Conservation (phyloP, 2,797 vertebrate genomes). For the Eutrigla gurnardus region DNA sequence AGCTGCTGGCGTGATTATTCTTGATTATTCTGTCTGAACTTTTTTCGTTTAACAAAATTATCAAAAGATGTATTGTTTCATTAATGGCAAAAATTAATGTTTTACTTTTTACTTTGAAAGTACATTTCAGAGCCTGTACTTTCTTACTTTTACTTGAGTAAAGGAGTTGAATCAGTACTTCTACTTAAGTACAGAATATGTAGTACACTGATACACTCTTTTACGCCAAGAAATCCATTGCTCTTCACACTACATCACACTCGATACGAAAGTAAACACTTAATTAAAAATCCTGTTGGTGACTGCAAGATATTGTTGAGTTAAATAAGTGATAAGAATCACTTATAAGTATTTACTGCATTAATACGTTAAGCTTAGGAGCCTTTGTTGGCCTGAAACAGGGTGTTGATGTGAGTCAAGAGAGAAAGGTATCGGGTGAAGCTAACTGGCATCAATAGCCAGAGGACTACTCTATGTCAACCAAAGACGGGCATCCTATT, state of each 20-base stretch:
- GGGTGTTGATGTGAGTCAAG: constrained; percentile 26
- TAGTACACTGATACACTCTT: neutral
- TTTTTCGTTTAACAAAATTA: too few relatives aligned
- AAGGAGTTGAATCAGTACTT: too few relatives aligned
- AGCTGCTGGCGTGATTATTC: too few relatives aligned
- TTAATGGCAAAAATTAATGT: too few relatives aligned
- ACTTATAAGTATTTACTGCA: constrained; percentile 3
- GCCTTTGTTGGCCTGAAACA: neutral
- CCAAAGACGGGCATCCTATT: constrained; percentile 54
- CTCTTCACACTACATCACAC: constrained; percentile 1
- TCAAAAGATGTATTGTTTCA: too few relatives aligned
- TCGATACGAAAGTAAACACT: neutral
- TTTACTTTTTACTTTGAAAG: too few relatives aligned
- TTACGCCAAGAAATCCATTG: neutral
- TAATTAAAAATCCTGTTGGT: neutral
- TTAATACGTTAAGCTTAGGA: neutral
- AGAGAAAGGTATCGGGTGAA: constrained; percentile 47
- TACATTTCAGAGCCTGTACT: too few relatives aligned
- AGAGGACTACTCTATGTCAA: constrained; percentile 40
- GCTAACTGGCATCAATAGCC: constrained; percentile 15
- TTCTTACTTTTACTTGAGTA: too few relatives aligned
- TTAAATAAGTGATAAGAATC: neutral
- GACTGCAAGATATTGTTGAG: neutral
- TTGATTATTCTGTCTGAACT: too few relatives aligned
- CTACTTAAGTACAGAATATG: too few relatives aligned